These are phyloP conservation scores for Thymallus thymallus DNA, from an alignment of 2,113 vertebrate genomes.

Conservation along the genomic window DNA sequence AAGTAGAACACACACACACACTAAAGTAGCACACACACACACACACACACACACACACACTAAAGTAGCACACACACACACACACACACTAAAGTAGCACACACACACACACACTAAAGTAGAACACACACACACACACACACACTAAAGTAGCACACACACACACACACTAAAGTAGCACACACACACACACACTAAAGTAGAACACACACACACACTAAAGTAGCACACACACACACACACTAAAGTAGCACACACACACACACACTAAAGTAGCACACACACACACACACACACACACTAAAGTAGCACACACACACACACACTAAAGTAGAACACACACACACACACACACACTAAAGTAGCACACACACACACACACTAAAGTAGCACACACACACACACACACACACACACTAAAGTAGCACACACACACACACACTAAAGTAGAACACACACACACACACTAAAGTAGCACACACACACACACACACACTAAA, in stretches of 20 bases:
- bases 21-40: slow-evolving; percentile 5
- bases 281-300: slow-evolving; percentile 15
- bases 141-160: neutral
- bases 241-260: neutral
- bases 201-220: slow-evolving; percentile 10
- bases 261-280: no score
- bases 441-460: slow-evolving; percentile 20
- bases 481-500: neutral
- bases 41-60: slow-evolving; percentile 11
- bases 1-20: neutral
- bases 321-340: neutral
- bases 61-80: neutral
- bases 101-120: slow-evolving; percentile 2
- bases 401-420: neutral
- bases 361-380: no score
- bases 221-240: neutral
- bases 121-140: slow-evolving; percentile 13
- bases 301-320: neutral
- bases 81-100: neutral
- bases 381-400: neutral
- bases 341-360: neutral
- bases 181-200: slow-evolving; percentile 1
- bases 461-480: neutral
- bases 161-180: neutral
- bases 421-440: neutral